Evolutionary conservation across 1,140 invertebrate genomes (phyloP).

Genomic region (Pogonomyrmex barbatus): DNA sequence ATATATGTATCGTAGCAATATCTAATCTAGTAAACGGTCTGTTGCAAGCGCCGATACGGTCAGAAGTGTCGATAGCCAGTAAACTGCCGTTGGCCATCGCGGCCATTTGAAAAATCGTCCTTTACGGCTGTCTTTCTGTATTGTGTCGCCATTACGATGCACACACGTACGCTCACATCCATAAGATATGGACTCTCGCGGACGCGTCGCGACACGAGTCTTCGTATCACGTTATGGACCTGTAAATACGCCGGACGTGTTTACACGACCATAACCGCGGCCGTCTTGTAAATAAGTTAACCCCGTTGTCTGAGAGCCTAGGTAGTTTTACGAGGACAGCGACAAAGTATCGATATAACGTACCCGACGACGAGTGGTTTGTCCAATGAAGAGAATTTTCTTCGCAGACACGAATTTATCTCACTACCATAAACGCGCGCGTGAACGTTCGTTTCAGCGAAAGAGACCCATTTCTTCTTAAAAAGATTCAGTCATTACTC

Average conservation of each 20-base stretch:
- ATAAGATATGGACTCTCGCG: slow-evolving; percentile 48
- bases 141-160: slow-evolving; percentile 59
- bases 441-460: neutral
- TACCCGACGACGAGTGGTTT: neutral
- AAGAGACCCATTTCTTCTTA: neutral
- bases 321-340: slow-evolving; percentile 73
- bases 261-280: slow-evolving; percentile 76
- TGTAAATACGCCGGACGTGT: slow-evolving; percentile 77
- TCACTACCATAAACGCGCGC: neutral
- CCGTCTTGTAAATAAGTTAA: slow-evolving; percentile 77
- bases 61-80: slow-evolving; percentile 44
- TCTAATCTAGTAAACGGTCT: slow-evolving; percentile 24
- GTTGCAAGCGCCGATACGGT: slow-evolving; percentile 13
- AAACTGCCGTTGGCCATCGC: slow-evolving; percentile 17
- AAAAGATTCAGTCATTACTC: neutral
- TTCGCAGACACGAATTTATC: slow-evolving; percentile 13
- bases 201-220: slow-evolving; percentile 67
- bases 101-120: slow-evolving; percentile 47
- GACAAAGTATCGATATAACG: slow-evolving; percentile 74
- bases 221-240: slow-evolving; percentile 73
- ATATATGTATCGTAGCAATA: slow-evolving; percentile 10
- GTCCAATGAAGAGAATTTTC: slow-evolving; percentile 47
- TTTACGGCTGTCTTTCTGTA: slow-evolving; percentile 62
- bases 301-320: slow-evolving; percentile 61
- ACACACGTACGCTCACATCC: slow-evolving; percentile 48